Evolutionary conservation across 2,797 vertebrate species (phyloP).

Genomic region (Triplophysa yarkandensis): DNA sequence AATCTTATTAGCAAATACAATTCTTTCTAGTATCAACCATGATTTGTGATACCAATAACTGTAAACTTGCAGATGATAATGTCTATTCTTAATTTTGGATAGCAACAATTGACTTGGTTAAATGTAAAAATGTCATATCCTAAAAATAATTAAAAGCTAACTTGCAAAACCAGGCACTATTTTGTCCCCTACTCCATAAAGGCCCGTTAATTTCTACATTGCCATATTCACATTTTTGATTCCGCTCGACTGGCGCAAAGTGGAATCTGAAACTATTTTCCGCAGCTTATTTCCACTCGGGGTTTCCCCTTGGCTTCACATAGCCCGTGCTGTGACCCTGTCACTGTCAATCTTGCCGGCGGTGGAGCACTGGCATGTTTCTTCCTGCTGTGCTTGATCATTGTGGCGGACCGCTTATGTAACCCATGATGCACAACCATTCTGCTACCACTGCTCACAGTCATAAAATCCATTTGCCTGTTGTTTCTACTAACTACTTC

Average conservation of each 20-base stretch:
- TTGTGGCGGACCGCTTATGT: constrained; percentile 62
- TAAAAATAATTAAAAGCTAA: too few species aligned
- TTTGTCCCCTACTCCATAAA: neutral
- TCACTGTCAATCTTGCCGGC: constrained; percentile 60
- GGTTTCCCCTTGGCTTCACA: constrained; percentile 45
- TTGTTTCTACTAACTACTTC: constrained; percentile 55
- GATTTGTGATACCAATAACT: too few species aligned
- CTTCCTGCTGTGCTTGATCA: constrained; percentile 61
- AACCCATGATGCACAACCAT: constrained; percentile 58
- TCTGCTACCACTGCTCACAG: constrained; percentile 51
- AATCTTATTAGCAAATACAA: too few species aligned
- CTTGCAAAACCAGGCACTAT: neutral
- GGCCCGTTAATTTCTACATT: neutral
- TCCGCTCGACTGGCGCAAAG: constrained; percentile 36
- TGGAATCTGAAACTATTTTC: constrained; percentile 43
- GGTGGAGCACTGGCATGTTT: constrained; percentile 59
- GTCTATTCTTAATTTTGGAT: too few species aligned
- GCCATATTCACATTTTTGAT: constrained; percentile 9
- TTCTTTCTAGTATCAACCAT: too few species aligned
- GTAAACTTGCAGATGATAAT: too few species aligned
- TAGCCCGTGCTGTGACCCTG: constrained; percentile 57
- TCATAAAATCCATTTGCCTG: constrained; percentile 65
- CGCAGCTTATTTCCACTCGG: constrained; percentile 41
- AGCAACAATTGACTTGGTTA: too few species aligned
- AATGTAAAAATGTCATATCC: too few species aligned